These are phyloP conservation scores for Todus mexicanus DNA, from an alignment of 2,797 vertebrate species.

Conservation along the genomic window DNA sequence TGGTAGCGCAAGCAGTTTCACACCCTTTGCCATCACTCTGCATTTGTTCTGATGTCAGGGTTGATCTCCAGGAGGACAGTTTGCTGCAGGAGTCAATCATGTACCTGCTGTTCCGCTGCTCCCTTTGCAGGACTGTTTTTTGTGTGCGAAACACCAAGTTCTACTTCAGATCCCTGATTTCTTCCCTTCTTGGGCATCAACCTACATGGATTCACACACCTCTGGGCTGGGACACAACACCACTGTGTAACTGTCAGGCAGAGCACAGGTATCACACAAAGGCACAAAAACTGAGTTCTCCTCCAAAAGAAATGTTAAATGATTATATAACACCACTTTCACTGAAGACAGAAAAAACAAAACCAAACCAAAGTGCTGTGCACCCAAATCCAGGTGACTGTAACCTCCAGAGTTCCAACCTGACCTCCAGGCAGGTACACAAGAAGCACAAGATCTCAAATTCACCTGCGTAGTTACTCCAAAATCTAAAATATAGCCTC, in stretches of 20 bases:
- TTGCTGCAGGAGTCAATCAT: neutral
- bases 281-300: neutral
- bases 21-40: neutral
- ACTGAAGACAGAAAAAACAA: neutral
- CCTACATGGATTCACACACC: neutral
- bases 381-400: neutral
- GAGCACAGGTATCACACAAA: neutral
- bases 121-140: neutral
- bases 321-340: neutral
- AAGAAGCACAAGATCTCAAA: neutral
- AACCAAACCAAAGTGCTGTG: neutral
- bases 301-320: neutral
- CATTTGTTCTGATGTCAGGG: neutral
- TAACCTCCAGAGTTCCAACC: neutral
- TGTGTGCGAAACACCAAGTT: neutral
- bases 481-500: neutral
- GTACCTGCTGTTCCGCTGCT: neutral
- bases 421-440: neutral
- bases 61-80: neutral
- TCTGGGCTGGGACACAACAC: neutral
- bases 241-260: neutral
- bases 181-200: neutral
- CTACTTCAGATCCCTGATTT: neutral
- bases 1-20: fast-evolving
- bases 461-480: neutral